Conservation (phyloP, 2,888 invertebrate species). For the Apeira syringaria region DNA sequence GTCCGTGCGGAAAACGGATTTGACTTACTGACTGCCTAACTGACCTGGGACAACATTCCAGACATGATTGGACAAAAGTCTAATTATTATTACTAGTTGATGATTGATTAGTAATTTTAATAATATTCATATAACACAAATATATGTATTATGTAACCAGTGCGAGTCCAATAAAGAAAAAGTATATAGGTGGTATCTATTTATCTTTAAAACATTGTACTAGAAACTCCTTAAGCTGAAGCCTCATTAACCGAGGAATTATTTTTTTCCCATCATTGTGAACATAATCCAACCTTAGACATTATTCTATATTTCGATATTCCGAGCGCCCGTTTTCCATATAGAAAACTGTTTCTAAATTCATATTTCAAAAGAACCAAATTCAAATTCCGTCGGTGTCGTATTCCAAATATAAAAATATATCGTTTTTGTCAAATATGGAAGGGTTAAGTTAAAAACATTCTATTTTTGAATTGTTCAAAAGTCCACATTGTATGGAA, state of each 20-base stretch:
- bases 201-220: constrained; percentile 6
- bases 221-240: constrained; percentile 7
- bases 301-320: constrained; percentile 50
- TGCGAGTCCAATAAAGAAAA: neutral
- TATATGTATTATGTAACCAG: too few species aligned
- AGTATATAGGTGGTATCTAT: too few species aligned
- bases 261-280: constrained; percentile 17
- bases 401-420: constrained; percentile 78
- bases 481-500: constrained; percentile 82
- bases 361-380: constrained; percentile 66
- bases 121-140: too few species aligned
- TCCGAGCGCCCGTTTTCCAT: constrained; percentile 59
- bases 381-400: constrained; percentile 75
- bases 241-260: constrained; percentile 12
- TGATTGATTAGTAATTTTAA: too few species aligned
- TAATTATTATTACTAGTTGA: too few species aligned
- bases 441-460: constrained; percentile 83
- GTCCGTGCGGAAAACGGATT: too few species aligned
- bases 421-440: constrained; percentile 80
- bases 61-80: too few species aligned
- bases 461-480: constrained; percentile 83
- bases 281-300: constrained; percentile 25
- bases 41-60: too few species aligned
- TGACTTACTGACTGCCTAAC: too few species aligned
- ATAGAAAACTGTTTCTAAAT: constrained; percentile 68